Conservation (phyloP, 2,888 invertebrate genomes). For the Synanthedon formicaeformis region DNA sequence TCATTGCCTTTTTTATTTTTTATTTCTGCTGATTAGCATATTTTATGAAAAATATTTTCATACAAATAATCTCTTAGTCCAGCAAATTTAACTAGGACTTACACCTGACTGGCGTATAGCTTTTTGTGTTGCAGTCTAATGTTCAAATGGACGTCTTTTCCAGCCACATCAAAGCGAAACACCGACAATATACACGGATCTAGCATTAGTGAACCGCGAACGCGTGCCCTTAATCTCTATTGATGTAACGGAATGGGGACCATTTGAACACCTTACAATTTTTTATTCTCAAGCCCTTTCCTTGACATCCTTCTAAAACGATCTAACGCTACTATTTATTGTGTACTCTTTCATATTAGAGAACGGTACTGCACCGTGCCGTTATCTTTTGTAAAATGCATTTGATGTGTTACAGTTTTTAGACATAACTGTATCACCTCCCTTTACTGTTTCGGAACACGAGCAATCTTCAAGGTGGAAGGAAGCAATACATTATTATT, state of each 20-base stretch:
- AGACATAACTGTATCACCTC: slow-evolving; percentile 59
- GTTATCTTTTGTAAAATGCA: slow-evolving; percentile 49
- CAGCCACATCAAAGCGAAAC: slow-evolving; percentile 55
- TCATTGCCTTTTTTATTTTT: not conserved
- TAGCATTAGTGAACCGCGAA: slow-evolving; percentile 32
- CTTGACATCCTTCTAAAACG: slow-evolving; percentile 54
- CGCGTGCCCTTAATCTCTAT: slow-evolving; percentile 68
- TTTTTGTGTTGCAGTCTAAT: slow-evolving; percentile 35
- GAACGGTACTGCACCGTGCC: slow-evolving; percentile 49
- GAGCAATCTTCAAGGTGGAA: slow-evolving; percentile 53
- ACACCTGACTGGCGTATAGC: slow-evolving; percentile 36
- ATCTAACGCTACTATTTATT: slow-evolving; percentile 45
- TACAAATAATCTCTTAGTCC: not conserved
- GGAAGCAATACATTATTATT: slow-evolving; percentile 63
- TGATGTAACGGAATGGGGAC: slow-evolving; percentile 60
- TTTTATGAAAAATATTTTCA: not conserved
- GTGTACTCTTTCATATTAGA: slow-evolving; percentile 42
- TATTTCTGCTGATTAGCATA: not conserved
- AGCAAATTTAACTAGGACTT: slow-evolving; percentile 12
- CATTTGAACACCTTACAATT: slow-evolving; percentile 61
- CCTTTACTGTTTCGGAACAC: slow-evolving; percentile 33
- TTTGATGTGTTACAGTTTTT: slow-evolving; percentile 61
- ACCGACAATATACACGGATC: slow-evolving; percentile 49
- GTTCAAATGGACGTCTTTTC: slow-evolving; percentile 46
- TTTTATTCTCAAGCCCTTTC: slow-evolving; percentile 29